Conservation (phyloP, 1,140 invertebrate species). For the Lordiphosa stackelbergi region DNA sequence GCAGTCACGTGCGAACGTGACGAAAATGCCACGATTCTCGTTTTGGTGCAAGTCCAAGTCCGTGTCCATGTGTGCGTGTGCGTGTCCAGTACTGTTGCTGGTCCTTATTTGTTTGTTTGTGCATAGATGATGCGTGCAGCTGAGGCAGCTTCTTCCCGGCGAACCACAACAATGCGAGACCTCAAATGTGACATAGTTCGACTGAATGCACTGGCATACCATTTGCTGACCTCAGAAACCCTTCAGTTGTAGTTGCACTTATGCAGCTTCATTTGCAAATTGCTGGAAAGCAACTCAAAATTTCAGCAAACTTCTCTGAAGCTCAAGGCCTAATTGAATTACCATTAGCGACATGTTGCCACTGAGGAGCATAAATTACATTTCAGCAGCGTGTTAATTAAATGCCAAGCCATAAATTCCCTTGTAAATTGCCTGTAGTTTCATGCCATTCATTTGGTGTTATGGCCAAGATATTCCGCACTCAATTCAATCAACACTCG, state of each 20-base stretch:
- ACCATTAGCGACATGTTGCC: too few relatives aligned
- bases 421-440: too few relatives aligned
- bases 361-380: too few relatives aligned
- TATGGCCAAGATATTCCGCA: too few relatives aligned
- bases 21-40: constrained; percentile 58
- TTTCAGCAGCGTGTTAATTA: too few relatives aligned
- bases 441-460: too few relatives aligned
- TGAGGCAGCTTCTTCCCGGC: neutral
- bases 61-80: neutral
- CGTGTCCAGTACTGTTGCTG: too few relatives aligned
- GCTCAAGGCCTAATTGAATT: too few relatives aligned
- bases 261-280: constrained; percentile 40
- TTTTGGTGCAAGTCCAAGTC: neutral
- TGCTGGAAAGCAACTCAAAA: neutral
- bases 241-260: constrained; percentile 4
- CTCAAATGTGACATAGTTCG: constrained; percentile 16
- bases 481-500: too few relatives aligned
- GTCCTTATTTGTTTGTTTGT: constrained; percentile 2
- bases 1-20: constrained; percentile 72
- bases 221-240: constrained; percentile 9
- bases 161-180: constrained; percentile 5
- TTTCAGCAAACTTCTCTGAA: too few relatives aligned
- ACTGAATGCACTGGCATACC: neutral
- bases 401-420: too few relatives aligned
- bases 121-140: neutral